Percentiles rank a stretch among this genome's conserved stretches.
These are phyloP conservation scores for Brachionus plicatilis DNA, from an alignment of 1,140 invertebrate genomes.

Conservation along the genomic window DNA sequence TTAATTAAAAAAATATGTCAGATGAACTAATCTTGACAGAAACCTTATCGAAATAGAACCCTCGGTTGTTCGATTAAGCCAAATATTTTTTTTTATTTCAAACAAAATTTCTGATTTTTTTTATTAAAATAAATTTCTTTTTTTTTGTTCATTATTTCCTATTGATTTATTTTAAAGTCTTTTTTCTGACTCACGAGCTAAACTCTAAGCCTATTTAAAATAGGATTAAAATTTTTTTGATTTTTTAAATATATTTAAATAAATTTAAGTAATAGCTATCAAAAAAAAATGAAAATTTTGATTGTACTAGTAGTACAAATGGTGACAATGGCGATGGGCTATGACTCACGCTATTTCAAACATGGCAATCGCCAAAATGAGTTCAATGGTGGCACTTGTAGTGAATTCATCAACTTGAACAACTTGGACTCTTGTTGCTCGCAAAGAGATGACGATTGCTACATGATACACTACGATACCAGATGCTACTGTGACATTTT, in stretches of 20 bases:
- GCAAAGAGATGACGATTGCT: conserved; percentile 63
- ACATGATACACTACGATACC: conserved; percentile 67
- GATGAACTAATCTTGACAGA: neutral
- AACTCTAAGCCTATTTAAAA: neutral
- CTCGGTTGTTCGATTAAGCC: neutral
- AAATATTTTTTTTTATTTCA: neutral
- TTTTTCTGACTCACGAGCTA: neutral
- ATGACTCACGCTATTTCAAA: conserved; percentile 24
- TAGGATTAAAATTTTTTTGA: neutral
- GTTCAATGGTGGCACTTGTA: conserved; percentile 1
- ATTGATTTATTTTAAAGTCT: neutral
- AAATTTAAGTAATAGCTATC: neutral
- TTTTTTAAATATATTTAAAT: neutral
- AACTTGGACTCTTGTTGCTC: neutral
- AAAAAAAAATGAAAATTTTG: neutral
- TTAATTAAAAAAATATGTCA: neutral
- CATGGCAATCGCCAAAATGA: neutral
- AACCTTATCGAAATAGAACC: neutral
- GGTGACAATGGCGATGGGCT: neutral
- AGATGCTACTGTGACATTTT: conserved; percentile 88
- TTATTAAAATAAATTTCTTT: neutral
- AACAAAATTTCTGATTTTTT: neutral
- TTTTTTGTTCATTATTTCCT: neutral
- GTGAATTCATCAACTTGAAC: conserved; percentile 19
- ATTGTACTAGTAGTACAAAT: neutral